These are phyloP conservation scores for Vulpes vulpes DNA, from an alignment of 2,113 vertebrate species.

Conservation along the genomic window DNA sequence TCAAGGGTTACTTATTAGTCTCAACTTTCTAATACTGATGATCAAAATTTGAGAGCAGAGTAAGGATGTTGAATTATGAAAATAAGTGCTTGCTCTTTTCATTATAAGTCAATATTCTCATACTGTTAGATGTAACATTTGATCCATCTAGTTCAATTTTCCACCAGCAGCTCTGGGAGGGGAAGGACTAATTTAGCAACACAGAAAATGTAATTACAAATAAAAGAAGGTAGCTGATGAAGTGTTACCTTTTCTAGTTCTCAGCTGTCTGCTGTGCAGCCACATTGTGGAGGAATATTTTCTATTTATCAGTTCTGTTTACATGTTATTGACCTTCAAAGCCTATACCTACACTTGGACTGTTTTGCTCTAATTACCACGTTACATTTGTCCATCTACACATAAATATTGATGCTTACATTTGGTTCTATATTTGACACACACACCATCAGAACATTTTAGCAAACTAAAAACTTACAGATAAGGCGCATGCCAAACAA, in stretches of 20 bases:
- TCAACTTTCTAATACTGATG: background rate
- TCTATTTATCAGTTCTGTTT: background rate
- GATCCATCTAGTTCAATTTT: background rate
- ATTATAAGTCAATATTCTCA: background rate
- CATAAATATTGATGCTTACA: background rate
- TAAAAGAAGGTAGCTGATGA: background rate
- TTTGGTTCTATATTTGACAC: background rate
- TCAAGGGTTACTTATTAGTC: background rate
- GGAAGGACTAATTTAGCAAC: background rate
- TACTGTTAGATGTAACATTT: background rate
- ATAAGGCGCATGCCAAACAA: background rate
- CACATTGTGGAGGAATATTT: background rate
- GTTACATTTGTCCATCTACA: background rate
- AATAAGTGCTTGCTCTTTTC: background rate
- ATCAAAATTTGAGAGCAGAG: background rate
- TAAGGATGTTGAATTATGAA: background rate
- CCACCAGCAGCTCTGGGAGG: background rate
- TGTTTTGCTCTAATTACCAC: background rate
- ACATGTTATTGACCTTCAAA: background rate
- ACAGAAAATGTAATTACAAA: background rate
- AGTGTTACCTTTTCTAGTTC: background rate
- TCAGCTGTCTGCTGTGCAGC: background rate
- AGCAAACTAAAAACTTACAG: background rate
- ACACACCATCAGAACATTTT: background rate
- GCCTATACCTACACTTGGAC: background rate